Base-by-base conservation (phyloP, 2,888 invertebrate genomes). In the Syritta pipiens region DNA sequence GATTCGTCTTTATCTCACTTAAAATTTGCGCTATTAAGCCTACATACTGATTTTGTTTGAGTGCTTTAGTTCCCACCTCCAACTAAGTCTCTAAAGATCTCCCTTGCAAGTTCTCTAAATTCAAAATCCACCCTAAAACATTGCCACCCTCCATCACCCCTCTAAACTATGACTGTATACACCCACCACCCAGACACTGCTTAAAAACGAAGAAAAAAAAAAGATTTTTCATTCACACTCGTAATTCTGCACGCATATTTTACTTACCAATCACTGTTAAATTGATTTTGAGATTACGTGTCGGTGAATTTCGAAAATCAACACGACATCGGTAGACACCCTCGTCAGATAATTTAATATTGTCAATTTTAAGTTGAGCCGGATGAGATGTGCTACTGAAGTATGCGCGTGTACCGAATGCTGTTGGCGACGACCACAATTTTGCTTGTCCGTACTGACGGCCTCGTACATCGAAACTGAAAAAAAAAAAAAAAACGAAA, bases 371-470 rank as follows among this genome's bases (percentile, higher is more conserved):
- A 28, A 96, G 90, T 10, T 94, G 93, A 4, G 96, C 96, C 20
- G 96, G 95, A 83, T 93, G 92, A 7, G 94, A 93, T 32, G 94
- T 93, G 3, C 94, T 93, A 49, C 95, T 94, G 87, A 96, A 96
- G 88, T 94, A 95, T 7, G 96, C 96, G 48, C 96, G 90, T 1
- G 94, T 93, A 1, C 95, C 96, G 82, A 96, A 92, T 19, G 92
- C 92, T 46, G 91, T 91, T 49, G 93, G 92, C 67, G 95, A 93
- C 14, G 95, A 94, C 96, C 96, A 96, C 83, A 95, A 93, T 87
- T 93, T 94, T 7, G 95, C 95, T 84, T 94, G 93, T 28, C 93
- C 92, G 81, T 93, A 90, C 30, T 91, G 90, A 40, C 93, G 93
- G 9, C 93, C 94, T 76, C 96, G 90, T 62, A 94, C 93, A 89